phyloP scores from a whole-genome alignment of 2,113 vertebrate genomes.

The Canis aureus region DNA sequence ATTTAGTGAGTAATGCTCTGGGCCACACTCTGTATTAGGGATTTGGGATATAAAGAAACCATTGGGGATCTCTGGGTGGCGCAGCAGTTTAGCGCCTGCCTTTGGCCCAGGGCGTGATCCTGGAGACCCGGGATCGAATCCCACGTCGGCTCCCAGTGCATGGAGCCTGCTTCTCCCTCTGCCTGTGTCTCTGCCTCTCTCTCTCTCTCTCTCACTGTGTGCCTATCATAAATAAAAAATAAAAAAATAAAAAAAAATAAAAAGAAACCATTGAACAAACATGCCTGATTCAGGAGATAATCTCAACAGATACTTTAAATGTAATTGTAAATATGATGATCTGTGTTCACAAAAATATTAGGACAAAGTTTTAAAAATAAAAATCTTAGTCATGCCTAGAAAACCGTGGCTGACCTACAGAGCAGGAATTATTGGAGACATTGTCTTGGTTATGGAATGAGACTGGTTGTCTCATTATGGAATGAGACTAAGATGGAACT shows the following conservation, averaged over 20 bases:
- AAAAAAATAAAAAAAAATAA: too few relatives aligned
- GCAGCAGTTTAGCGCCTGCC: too few relatives aligned
- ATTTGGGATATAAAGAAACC: background rate
- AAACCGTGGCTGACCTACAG: background rate
- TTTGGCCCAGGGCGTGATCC: too few relatives aligned
- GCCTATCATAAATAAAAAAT: too few relatives aligned
- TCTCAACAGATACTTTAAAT: background rate
- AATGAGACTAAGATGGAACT: background rate
- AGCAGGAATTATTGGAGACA: background rate
- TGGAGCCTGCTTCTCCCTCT: too few relatives aligned
- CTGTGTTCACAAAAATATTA: background rate
- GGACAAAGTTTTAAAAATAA: background rate
- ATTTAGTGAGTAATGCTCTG: background rate
- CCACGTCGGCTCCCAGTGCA: too few relatives aligned
- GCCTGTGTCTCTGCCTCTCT: too few relatives aligned
- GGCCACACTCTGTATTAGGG: background rate
- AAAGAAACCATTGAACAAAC: background rate
- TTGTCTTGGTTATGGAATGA: background rate
- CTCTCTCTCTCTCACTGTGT: too few relatives aligned
- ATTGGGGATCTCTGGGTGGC: background rate
- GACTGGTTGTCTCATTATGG: background rate
- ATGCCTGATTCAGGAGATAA: background rate
- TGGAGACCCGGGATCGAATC: too few relatives aligned
- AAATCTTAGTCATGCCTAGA: background rate
- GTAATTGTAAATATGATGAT: background rate